A percentile compares a stretch with the other conserved stretches of the same genome.
Conservation (phyloP, 2,113 vertebrate species). For the Indicator maculatus region DNA sequence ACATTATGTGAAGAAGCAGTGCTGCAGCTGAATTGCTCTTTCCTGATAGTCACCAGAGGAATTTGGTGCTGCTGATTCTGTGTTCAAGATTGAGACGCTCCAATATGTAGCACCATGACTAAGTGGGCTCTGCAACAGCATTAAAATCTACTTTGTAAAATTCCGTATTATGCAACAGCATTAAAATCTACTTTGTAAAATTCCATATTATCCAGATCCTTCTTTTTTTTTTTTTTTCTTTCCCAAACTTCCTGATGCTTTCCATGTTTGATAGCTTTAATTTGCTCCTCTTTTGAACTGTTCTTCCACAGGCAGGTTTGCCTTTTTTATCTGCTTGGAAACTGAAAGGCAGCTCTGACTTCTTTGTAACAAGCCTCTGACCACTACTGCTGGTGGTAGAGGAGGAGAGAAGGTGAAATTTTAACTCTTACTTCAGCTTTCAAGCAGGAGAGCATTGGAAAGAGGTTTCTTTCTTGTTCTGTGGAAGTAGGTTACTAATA, state of each 20-base stretch:
- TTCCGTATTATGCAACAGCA: not conserved
- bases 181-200: not conserved
- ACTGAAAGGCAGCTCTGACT: no score
- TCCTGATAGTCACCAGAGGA: not conserved
- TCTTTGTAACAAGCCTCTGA: no score
- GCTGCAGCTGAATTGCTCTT: not conserved
- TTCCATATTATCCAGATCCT: not conserved
- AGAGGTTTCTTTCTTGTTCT: no score
- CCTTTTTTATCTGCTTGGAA: no score
- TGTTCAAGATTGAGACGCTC: not conserved
- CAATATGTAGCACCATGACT: not conserved
- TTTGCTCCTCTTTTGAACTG: not conserved
- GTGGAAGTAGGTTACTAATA: no score
- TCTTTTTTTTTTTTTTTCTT: not conserved
- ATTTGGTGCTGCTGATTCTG: not conserved
- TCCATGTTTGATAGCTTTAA: not conserved
- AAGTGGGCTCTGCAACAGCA: not conserved
- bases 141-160: not conserved
- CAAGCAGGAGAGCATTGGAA: no score
- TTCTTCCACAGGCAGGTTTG: no score
- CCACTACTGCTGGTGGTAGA: no score
- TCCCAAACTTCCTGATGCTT: not conserved
- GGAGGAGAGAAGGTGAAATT: no score
- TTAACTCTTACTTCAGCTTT: no score
- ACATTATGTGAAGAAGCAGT: not conserved